Percentiles rank a stretch among this genome's conserved stretches.
Evolutionary conservation across 2,888 invertebrate species (phyloP).

Genomic region (Deilephila porcellus): DNA sequence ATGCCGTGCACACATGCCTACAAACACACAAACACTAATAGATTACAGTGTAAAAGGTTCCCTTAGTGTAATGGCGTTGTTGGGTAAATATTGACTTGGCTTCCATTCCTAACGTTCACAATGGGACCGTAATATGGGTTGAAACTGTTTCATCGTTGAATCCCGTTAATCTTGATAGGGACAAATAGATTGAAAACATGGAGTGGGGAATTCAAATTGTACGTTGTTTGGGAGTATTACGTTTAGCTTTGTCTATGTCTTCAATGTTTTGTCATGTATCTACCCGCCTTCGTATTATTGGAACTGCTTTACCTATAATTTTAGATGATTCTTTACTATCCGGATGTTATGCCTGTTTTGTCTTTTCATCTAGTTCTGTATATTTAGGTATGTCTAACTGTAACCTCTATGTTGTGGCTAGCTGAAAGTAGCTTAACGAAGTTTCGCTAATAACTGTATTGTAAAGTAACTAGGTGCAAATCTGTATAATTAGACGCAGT

Average conservation of each 20-base stretch:
- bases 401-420: background rate
- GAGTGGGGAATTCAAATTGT: too few species aligned
- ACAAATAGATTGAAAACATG: background rate
- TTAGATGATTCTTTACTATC: too few species aligned
- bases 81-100: conserved; percentile 7
- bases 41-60: conserved; percentile 5
- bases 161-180: background rate
- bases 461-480: conserved; percentile 4
- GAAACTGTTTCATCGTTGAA: background rate
- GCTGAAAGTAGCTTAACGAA: background rate
- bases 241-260: too few species aligned
- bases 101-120: conserved; percentile 1
- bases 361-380: too few species aligned
- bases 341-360: too few species aligned
- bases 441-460: conserved; percentile 7
- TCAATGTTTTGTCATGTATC: too few species aligned
- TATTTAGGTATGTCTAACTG: background rate
- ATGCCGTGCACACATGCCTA: conserved; percentile 14
- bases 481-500: conserved; percentile 12
- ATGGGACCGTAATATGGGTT: background rate
- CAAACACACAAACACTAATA: conserved; percentile 7
- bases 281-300: too few species aligned
- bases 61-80: background rate
- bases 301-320: too few species aligned
- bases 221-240: too few species aligned